Percentiles rank a stretch among this genome's conserved stretches.
Conservation (phyloP, 2,888 invertebrate genomes). For the Craniophora ligustri region DNA sequence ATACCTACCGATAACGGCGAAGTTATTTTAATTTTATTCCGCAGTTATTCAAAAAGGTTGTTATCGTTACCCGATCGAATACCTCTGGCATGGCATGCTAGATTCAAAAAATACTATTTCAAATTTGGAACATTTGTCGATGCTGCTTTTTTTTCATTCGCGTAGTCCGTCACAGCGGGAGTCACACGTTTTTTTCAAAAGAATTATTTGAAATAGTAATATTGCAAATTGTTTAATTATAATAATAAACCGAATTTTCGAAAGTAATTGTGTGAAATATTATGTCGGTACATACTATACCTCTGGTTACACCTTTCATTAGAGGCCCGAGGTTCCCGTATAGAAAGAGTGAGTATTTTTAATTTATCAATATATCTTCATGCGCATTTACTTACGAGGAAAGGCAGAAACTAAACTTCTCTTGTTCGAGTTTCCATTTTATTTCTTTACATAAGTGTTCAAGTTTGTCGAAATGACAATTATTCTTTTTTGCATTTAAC, state of each 20-base stretch:
- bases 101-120: conserved; percentile 63
- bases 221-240: conserved; percentile 47
- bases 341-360: conserved; percentile 82
- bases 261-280: conserved; percentile 61
- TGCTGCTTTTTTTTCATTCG: conserved; percentile 75
- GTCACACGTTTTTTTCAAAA: conserved; percentile 64
- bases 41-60: conserved; percentile 35
- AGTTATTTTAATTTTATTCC: conserved; percentile 34
- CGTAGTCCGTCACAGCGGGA: conserved; percentile 61
- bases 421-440: too few species aligned
- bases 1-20: conserved; percentile 23
- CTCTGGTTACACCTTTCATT: conserved; percentile 84
- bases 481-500: too few species aligned
- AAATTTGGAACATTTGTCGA: conserved; percentile 77
- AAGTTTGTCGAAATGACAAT: too few species aligned
- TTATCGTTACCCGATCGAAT: conserved; percentile 36
- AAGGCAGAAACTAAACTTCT: neutral
- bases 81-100: conserved; percentile 59
- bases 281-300: conserved; percentile 86
- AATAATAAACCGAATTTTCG: conserved; percentile 35
- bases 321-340: conserved; percentile 86
- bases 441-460: too few species aligned
- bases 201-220: conserved; percentile 39
- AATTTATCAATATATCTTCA: conserved; percentile 26
- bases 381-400: neutral